Base-by-base conservation (phyloP, 2,113 vertebrate genomes). In the Lepus europaeus region DNA sequence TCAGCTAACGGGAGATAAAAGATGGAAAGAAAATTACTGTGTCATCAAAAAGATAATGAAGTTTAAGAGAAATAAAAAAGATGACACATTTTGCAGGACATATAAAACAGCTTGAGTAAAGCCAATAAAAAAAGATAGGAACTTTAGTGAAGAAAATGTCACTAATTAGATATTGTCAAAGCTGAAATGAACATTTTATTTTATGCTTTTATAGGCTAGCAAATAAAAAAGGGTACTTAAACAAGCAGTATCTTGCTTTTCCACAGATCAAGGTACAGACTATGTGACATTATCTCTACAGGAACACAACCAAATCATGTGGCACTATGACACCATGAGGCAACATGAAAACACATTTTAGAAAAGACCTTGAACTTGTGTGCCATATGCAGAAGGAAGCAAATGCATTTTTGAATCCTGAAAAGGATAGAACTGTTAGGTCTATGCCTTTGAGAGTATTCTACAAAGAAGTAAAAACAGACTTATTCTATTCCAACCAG, bases 11-110 rank as follows among this genome's bases (percentile, higher is more conserved):
- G 49, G 70, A 98, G 89, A 96, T 97, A 95, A 96, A 98, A 98
- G 97, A 97, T 92, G 77, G 73, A 97, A 97, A 97, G 22, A 97
- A 98, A 98, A 98, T 98, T 97, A 97, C 81, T 93, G 64, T 97
- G 73, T 97, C 95, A 98, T 97, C 95, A 96, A 97, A 98, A 98
- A 97, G 90, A 98, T 96, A 97, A 98, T 94, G 76, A 98, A 96
- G 39, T 98, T 98, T 96, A 95, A 97, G 97, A 97, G 95, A 97
- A 98, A 97, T 92, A 90, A 93, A 97, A 96, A 94, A 96, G 86
- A 96, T 91, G 68, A 97, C 85, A 96, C 2, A 87, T 94, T 97
- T 95, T 9, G 8, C 80, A 96, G 23, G 95, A 93, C 8, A 90
- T 72, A 97, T 96, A 97, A 97, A 98, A 69, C 9, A 95, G 22